Evolutionary conservation across 2,888 invertebrate genomes (phyloP).

Genomic region (Cynaeus angustus): DNA sequence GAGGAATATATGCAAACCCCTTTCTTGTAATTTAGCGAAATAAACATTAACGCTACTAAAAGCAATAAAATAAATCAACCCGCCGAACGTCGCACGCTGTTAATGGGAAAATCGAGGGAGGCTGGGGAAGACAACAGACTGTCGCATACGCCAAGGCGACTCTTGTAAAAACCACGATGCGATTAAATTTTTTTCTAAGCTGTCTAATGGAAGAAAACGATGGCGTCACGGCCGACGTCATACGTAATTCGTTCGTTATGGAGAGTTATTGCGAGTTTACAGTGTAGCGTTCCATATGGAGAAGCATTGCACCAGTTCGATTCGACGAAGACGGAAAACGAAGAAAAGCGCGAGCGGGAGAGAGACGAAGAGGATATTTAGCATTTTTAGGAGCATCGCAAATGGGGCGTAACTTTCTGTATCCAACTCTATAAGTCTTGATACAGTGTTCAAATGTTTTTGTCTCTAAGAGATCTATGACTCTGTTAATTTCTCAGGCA

Average conservation of each 20-base stretch:
- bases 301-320: slow-evolving; percentile 16
- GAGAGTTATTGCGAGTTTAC: slow-evolving; percentile 20
- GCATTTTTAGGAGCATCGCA: slow-evolving; percentile 50
- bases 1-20: slow-evolving; percentile 71
- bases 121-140: slow-evolving; percentile 54
- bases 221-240: slow-evolving; percentile 3
- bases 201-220: slow-evolving; percentile 13
- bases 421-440: slow-evolving; percentile 57
- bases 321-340: slow-evolving; percentile 1
- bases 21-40: slow-evolving; percentile 76
- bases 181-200: slow-evolving; percentile 28
- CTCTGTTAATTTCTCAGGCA: slow-evolving; percentile 66
- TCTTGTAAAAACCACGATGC: slow-evolving; percentile 4
- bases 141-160: slow-evolving; percentile 46
- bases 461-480: slow-evolving; percentile 65
- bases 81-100: slow-evolving; percentile 66
- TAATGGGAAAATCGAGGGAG: slow-evolving; percentile 62
- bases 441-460: slow-evolving; percentile 65
- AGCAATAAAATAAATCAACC: slow-evolving; percentile 76
- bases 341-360: slow-evolving; percentile 3
- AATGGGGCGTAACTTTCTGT: slow-evolving; percentile 49
- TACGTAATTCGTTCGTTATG: slow-evolving; percentile 4
- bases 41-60: slow-evolving; percentile 76
- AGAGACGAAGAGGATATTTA: slow-evolving; percentile 40
- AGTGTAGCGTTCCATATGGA: slow-evolving; percentile 24